These are phyloP conservation scores for Malurus leucopterus DNA, from an alignment of 2,797 vertebrate genomes.

Conservation along the genomic window DNA sequence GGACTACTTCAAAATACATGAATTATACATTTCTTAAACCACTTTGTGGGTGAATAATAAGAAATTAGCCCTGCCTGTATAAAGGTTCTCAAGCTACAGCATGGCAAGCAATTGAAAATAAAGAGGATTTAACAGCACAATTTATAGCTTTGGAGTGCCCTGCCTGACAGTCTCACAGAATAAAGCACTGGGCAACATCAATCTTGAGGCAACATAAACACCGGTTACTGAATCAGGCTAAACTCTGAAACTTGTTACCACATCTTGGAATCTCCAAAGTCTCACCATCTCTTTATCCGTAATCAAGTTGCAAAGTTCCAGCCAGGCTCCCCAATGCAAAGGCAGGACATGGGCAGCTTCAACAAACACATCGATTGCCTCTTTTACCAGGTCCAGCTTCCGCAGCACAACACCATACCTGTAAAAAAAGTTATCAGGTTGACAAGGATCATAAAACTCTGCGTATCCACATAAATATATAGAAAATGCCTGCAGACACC, in stretches of 20 bases:
- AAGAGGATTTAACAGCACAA: neutral
- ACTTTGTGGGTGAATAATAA: neutral
- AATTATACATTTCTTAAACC: neutral
- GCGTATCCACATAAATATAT: neutral
- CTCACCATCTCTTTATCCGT: slow-evolving; percentile 95
- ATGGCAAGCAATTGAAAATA: neutral
- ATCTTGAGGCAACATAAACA: neutral
- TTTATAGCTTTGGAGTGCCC: neutral
- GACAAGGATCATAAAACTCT: neutral
- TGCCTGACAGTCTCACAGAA: neutral
- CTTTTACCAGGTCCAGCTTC: slow-evolving; percentile 93
- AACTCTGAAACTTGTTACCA: neutral
- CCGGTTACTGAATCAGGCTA: neutral
- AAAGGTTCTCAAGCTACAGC: neutral
- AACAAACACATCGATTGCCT: slow-evolving; percentile 94
- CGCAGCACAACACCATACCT: slow-evolving; percentile 96
- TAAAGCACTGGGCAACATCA: neutral
- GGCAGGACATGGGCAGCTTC: slow-evolving; percentile 92
- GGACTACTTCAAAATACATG: neutral
- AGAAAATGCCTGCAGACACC: slow-evolving; percentile 10
- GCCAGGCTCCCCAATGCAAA: slow-evolving; percentile 96
- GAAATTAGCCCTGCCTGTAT: neutral
- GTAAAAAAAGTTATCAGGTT: neutral
- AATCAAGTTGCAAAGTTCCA: slow-evolving; percentile 96
- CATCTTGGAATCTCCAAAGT: neutral